Conservation (phyloP, 2,888 invertebrate species). For the Phymatocera aterrima region DNA sequence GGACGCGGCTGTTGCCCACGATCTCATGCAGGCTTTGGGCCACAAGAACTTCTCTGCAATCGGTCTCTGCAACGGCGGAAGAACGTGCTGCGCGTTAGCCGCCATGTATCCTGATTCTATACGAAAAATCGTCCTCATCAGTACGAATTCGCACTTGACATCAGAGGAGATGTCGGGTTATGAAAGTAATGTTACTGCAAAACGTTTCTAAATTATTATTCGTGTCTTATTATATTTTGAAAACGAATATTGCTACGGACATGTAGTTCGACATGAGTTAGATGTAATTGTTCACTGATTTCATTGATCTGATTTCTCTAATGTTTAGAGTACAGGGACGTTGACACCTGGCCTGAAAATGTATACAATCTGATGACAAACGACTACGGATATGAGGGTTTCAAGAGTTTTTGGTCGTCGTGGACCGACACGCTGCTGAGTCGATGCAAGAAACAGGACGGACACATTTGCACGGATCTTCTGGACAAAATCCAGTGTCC, state of each 20-base stretch:
- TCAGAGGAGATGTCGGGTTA: slow-evolving; percentile 80
- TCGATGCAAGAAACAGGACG: slow-evolving; percentile 78
- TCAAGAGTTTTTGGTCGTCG: slow-evolving; percentile 81
- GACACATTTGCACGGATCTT: slow-evolving; percentile 82
- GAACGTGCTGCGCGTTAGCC: slow-evolving; percentile 83
- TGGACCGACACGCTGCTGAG: slow-evolving; percentile 82
- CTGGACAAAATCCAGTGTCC: slow-evolving; percentile 82
- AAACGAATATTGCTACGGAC: too few species aligned
- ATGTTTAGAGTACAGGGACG: slow-evolving; percentile 80
- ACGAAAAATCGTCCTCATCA: slow-evolving; percentile 86
- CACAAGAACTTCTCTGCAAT: slow-evolving; percentile 82
- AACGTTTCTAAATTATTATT: not conserved
- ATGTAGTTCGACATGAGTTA: too few species aligned
- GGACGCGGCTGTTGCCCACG: slow-evolving; percentile 83
- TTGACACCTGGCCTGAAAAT: slow-evolving; percentile 84
- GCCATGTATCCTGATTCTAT: slow-evolving; percentile 81
- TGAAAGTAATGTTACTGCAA: slow-evolving; percentile 75
- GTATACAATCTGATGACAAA: slow-evolving; percentile 84
- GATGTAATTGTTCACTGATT: too few species aligned
- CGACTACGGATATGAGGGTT: slow-evolving; percentile 83
- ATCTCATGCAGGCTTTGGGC: slow-evolving; percentile 82
- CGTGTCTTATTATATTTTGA: not conserved
- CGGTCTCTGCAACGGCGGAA: slow-evolving; percentile 93
- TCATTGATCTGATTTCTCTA: not conserved
- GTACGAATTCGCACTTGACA: slow-evolving; percentile 84